Base-by-base conservation (phyloP, 2,888 invertebrate genomes). In the Dryocosmus kuriphilus region DNA sequence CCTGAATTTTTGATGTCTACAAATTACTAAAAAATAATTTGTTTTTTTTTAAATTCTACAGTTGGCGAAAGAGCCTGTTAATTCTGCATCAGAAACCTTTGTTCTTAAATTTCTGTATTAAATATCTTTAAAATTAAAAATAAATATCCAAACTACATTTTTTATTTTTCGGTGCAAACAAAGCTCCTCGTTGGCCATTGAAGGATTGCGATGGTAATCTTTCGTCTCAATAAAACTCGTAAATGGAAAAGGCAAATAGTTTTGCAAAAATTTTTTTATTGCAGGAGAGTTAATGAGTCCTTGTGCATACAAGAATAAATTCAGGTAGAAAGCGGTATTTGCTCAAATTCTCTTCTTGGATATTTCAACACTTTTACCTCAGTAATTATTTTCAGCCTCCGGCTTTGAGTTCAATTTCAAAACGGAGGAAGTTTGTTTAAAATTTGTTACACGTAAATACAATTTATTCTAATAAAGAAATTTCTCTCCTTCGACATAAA, bases 191-290 rank as follows among this genome's bases (percentile, higher is more conserved):
- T 65, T 65, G 38, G 16, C 22, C 9, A 16, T 67, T 7, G 55
- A 38, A 38, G 5, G 14, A 38, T 8, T 67, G 41, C 16, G 19
- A 24, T 46, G 16, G 41, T 46, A 46, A 22, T 46, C 46, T 41
- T 67, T 67, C 16, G 27, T 46, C 24, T 27, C 67, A 67, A 67
- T 67, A 46, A 67, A 67, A 67, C 67, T 46, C 67, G 46, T 38
- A 24, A 67, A 41, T 67, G 24, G 9, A 41, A 67, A 67, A 46
- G 19, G 67, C 63, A 63, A 63, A 65, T 65, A 24, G 22, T 67
- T 67, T 67, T 19, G 46, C 41, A 46, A 51, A 67, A n/a, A n/a
- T n/a, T n/a, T 67, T 51, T 46, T 51, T 27, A 51, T 30, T 19
- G 0, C 30, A 27, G n/a, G 27, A 22, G 16, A 46, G 14, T 51